A percentile compares a stretch with the other conserved stretches of the same genome.
phyloP scores from a whole-genome alignment of 2,797 vertebrate genomes.

The Sebastes paucispinis region DNA sequence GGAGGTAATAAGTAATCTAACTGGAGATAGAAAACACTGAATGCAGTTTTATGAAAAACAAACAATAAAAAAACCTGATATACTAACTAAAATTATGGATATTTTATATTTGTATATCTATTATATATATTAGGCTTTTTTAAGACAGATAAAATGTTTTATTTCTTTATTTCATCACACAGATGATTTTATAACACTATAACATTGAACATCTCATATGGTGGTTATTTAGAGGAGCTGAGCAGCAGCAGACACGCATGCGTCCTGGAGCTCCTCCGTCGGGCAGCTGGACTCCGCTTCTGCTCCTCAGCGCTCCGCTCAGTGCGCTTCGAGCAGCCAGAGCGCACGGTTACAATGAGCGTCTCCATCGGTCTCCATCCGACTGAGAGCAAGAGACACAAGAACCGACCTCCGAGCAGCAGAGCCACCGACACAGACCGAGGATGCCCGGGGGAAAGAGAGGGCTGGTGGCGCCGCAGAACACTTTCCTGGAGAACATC shows the following conservation, averaged over 20 bases:
- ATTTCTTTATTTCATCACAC: no score
- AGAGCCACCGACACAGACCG: slow-evolving; percentile 68
- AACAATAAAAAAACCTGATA: neutral
- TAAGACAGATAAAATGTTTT: neutral
- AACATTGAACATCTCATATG: neutral
- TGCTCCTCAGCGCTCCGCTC: slow-evolving; percentile 10
- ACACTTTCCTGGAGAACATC: slow-evolving; percentile 95
- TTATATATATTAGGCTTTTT: neutral
- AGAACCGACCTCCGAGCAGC: slow-evolving; percentile 66
- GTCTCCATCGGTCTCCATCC: slow-evolving; percentile 76
- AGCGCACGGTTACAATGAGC: slow-evolving; percentile 91
- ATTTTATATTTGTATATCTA: neutral
- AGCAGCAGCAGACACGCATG: slow-evolving; percentile 57
- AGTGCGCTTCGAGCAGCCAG: slow-evolving; percentile 83
- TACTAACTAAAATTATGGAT: neutral
- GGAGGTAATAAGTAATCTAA: neutral
- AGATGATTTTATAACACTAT: neutral
- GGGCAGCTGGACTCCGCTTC: slow-evolving; percentile 20
- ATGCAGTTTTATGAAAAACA: no score
- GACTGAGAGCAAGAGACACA: slow-evolving; percentile 67
- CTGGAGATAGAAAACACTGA: neutral
- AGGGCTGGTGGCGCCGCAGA: slow-evolving; percentile 95
- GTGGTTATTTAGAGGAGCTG: neutral
- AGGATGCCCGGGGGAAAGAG: slow-evolving; percentile 97
- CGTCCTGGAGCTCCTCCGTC: slow-evolving; percentile 35